Evolutionary conservation across 1,140 invertebrate species (phyloP), one percentile per base, ranked within the genome.

Genomic region (Bombus confusus): DNA sequence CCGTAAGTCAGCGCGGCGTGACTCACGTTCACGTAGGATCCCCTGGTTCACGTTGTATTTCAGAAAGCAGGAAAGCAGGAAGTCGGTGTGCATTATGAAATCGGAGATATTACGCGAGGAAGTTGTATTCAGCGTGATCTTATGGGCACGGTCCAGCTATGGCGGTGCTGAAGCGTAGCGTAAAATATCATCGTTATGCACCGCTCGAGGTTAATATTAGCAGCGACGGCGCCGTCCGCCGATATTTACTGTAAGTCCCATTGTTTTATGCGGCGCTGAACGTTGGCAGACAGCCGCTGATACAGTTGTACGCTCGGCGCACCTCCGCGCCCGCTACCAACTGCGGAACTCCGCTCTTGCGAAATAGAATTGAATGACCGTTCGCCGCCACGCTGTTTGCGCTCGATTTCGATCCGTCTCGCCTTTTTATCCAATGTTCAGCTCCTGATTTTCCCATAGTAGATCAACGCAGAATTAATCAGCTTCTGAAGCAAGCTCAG

Each of bases 171-270:
- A 84, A 76, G 47, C 80, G 73, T 52, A 77, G 75, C 62, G 88
- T 90, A 90, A 90, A 90, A 78, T 87, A 82, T 88, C 88, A 88
- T 86, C 84, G 88, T 89, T 88, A 88, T 86, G 87, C 85, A 72
- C 75, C 66, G 77, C 80, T 80, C 68, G 68, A 79, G 77, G 87
- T 90, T 90, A 86, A 90, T 89, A 90, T 90, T 89, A 89, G 77
- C 73, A 62, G 68, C 47, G 47, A 81, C 76, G 59, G 62, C 68
- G 80, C 64, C 80, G 78, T 76, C 37, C 78, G 37, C 72, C 80
- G 80, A 90, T 90, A 86, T 90, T 90, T 87, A 89, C 85, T 90
- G 74, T 64, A 84, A 90, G 73, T 52, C 71, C 77, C 41, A 86
- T 90, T 90, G 87, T 89, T 89, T 90, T 87, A 81, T 83, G 80